These are phyloP conservation scores for Caranx melampygus DNA, from an alignment of 2,113 vertebrate genomes.

Conservation along the genomic window DNA sequence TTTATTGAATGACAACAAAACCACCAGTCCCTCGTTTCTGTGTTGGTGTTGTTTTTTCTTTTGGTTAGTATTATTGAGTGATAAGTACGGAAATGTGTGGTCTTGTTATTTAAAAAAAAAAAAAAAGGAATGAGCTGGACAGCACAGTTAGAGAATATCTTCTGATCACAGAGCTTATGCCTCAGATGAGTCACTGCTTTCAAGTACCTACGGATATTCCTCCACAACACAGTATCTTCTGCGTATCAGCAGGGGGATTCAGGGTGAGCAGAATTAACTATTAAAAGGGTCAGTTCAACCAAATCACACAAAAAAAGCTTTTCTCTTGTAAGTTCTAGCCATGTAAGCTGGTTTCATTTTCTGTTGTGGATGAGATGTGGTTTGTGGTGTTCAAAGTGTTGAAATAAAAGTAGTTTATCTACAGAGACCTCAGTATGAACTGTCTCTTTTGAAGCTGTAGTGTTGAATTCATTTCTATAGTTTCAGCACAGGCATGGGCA, in stretches of 20 bases:
- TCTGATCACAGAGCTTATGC: constrained; percentile 8
- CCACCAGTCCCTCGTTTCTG: not conserved
- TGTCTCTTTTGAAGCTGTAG: not conserved
- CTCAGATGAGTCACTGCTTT: not conserved
- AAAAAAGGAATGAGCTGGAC: not conserved
- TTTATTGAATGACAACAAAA: constrained; percentile 10
- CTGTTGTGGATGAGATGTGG: not conserved
- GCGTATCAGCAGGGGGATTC: not conserved
- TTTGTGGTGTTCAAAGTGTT: not conserved
- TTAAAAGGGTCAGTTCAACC: not conserved
- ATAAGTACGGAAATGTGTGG: not conserved
- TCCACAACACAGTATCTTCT: not conserved
- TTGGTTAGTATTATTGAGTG: not conserved
- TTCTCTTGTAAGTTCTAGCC: not conserved
- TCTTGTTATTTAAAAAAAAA: not conserved
- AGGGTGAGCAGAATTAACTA: not conserved
- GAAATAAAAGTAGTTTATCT: not conserved
- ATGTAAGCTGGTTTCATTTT: not conserved
- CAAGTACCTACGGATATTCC: not conserved
- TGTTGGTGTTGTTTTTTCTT: not conserved
- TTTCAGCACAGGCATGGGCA: too few species aligned
- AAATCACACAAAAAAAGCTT: not conserved
- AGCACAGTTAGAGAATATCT: not conserved
- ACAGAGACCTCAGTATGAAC: not conserved
- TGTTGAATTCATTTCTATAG: not conserved